Base-by-base conservation (phyloP, 2,888 invertebrate species). In the Volucella inanis region DNA sequence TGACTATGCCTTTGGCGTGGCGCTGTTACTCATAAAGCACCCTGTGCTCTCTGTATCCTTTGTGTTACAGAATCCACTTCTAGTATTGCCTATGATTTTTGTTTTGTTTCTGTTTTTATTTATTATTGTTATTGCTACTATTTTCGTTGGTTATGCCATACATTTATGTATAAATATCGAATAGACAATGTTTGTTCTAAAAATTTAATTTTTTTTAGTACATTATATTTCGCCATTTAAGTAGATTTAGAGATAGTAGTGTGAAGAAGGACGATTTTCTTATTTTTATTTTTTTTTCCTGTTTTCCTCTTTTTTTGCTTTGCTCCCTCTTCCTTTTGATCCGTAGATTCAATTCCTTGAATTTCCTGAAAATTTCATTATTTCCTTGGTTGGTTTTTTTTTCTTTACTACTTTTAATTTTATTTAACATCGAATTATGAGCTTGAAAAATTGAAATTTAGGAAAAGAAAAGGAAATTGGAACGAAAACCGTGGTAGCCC, bases 171-270 rank as follows among this genome's bases (percentile, higher is more conserved):
- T 14, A 72, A 77, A 62, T 61, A 72, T 72, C 72, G 71, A 77
- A 80, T 49, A 75, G 75, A 78, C 67, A 84, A 67, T 80, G 62
- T 79, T 70, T 83, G 80, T 84, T 84, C 84, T 84, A 84, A 84
- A 83, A 62, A 59, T 55, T 49, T 12, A 67, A 55, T 64, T 67
- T 50, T 50, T 84, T 84, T 84, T 84, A 80, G 84, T 84, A 84
- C 84, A 75, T 74, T 84, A 75, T 75, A 80, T 80, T 70, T 84
- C 74, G 80, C 84, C 74, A 78, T 75, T 50, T 74, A 31, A 31
- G 31, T 31, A 31, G 31, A 6, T 4, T 0, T 4, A 80, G 65
- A 76, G 57, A 65, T 59, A 39, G 39, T 47, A 52, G 62, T 64
- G 22, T 59, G 64, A 59, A 64, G 76, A 81, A 65, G 76, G 68